Base-by-base conservation (phyloP, 2,797 vertebrate genomes). In the Caiman crocodilus region DNA sequence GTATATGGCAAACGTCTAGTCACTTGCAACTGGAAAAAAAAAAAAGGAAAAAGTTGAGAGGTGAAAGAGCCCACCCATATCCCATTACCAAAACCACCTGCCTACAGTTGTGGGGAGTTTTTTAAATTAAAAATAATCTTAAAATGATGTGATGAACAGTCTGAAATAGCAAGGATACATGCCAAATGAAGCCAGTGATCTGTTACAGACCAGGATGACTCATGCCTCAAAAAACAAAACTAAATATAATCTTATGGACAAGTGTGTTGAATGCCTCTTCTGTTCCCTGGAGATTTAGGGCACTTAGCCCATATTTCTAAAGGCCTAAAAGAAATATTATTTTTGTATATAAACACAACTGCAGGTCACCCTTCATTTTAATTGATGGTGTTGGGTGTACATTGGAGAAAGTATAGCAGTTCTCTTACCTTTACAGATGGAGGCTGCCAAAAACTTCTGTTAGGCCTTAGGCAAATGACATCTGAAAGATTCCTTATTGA, bases 1-100 rank as follows among this genome's bases (percentile, higher is more conserved):
- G 8, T 8, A 2, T 0, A 1, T 16, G 42, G 12, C 18, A 23
- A 64, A 78, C 11, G 7, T 30, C 15, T 26, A 50, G 69, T 75
- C 5, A 18, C n/a, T 3, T 20, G 76, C 0, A 0, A 9, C 11
- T n/a, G 0, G 1, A 42, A 79, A 76, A 57, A 10, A 57, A 60
- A 59, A 32, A 82, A 13, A 42, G 0, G 2, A 4, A 32, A 26
- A 88, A 16, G 17, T 6, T 75, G 57, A 90, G n/a, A 76, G 25
- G 17, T 42, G 55, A 67, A 82, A 91, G 18, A 8, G 77, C 7
- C 11, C 67, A 90, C 60, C 1, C 6, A 5, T 28, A 5, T 80
- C 67, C 17, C n/a, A 7, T 23, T 81, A 61, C 64, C 60, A 87
- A 91, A 63, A 2, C 6, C 56, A 2, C 17, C 35, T n/a, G 56